Base-by-base conservation (phyloP, 2,888 invertebrate genomes). In the Adelognathus sp. region DNA sequence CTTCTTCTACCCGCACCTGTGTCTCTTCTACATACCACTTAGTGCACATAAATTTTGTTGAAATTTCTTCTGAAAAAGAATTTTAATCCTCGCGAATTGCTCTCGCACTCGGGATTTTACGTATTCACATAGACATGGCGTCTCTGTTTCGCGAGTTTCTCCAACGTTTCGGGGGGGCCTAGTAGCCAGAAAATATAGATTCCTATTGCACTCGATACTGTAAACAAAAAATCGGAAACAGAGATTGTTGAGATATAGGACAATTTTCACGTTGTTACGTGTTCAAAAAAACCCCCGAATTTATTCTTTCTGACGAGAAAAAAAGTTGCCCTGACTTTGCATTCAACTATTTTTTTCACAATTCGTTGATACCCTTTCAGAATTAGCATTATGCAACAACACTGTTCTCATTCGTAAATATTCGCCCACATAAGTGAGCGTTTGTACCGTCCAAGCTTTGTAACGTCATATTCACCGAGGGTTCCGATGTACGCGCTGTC, bases 401-500 rank as follows among this genome's bases (percentile, higher is more conserved):
- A 66, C 14, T 24, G 14, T 16, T 39, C n/a, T n/a, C 16, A 27
- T 66, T 27, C 27, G 18, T 71, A 52, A 71, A 39, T 50, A 61
- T 39, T 27, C 39, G 60, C 16, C 60, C 50, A 50, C 29, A 36
- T 11, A 11, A 29, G 58, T 27, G 50, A 18, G 36, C 5, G 0
- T 50, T 24, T 36, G 24, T n/a, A 46, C 24, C 36, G 36, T 36
- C 33, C 7, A 2, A 60, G 33, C n/a, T 46, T 18, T 3, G 27
- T 61, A 29, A 52, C 50, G 60, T 29, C 50, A 36, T 61, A 39
- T 50, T 71, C 41, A 33, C 24, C 33, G 31, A 66, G 29, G 71
- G 60, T 21, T 76, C 11, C 33, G 52, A 29, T 31, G 27, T 46
- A 41, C 44, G 24, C 21, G 31, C 31, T 36, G 11, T 52, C 24